Base-by-base conservation (phyloP, 2,888 invertebrate genomes). In the Caenorhabditis parvicauda region DNA sequence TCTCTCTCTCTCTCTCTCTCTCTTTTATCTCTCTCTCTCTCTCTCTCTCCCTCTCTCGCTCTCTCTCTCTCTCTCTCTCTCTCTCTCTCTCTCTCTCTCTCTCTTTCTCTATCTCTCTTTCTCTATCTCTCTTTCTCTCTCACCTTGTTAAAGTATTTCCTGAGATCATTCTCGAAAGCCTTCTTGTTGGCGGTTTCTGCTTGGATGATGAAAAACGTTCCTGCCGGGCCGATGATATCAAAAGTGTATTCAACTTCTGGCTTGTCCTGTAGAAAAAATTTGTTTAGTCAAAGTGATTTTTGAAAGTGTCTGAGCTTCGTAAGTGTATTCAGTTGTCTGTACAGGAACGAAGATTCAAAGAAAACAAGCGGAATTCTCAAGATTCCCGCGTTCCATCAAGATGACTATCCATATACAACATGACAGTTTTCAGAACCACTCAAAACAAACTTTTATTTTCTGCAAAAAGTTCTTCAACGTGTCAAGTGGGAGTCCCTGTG, bases 81-180 rank as follows among this genome's bases (percentile, higher is more conserved):
- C 19, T 41, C 51, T 5, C n/a, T 39, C 39, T 19, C n/a, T 39
- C 7, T 37, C 45, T 4, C 3, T 24, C 25, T 39, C 59, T 25
- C 5, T 1, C 19, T 12, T 25, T 32, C 7, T 41, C 41, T 12
- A 41, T 12, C 19, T 41, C 51, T 5, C n/a, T n/a, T n/a, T n/a
- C n/a, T n/a, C n/a, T n/a, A n/a, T n/a, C n/a, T n/a, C n/a, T n/a
- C n/a, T n/a, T n/a, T n/a, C n/a, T n/a, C n/a, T 35, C 51, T n/a
- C 5, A 72, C 76, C 54, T 76, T 77, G 46, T 76, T 76, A 48
- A 79, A 65, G 45, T 69, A 65, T 43, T 70, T 74, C 12, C 65
- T 24, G 7, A 77, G 58, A 25, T 60, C 57, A 29, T 59, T 59
- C 22, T 67, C 69, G 25, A 70, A 64, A 12, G 59, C 47, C 29